Conservation (phyloP, 2,113 vertebrate species). For the Synodontis membranacea region DNA sequence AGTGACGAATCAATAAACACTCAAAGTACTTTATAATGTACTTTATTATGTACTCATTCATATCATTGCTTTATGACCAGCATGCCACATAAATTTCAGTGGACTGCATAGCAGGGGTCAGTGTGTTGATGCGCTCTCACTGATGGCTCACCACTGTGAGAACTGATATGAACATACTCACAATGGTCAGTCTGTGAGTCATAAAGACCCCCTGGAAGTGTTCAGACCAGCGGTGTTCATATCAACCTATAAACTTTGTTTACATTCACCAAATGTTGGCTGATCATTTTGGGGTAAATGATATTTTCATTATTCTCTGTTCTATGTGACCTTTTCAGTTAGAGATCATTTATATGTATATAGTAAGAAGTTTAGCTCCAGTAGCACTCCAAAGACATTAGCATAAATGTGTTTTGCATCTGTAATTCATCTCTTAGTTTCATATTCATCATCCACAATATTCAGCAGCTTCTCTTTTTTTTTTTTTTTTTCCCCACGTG, state of each 20-base stretch:
- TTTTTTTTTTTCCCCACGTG: too few relatives aligned
- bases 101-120: conserved; percentile 13
- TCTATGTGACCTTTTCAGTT: neutral
- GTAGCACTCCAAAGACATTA: neutral
- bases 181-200: conserved; percentile 40
- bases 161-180: conserved; percentile 10
- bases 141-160: conserved; percentile 8
- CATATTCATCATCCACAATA: neutral
- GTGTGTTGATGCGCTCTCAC: conserved; percentile 9
- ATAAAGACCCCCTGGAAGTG: conserved; percentile 15
- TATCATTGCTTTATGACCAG: neutral
- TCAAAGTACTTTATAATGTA: neutral
- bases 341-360: neutral
- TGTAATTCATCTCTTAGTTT: neutral
- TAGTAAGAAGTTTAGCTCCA: neutral
- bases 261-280: neutral
- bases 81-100: neutral
- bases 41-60: neutral
- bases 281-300: neutral
- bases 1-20: neutral
- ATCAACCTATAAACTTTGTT: neutral
- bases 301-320: neutral
- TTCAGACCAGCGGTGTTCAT: neutral
- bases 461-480: conserved; percentile 2
- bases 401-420: neutral